Evolutionary conservation across 2,797 vertebrate genomes (phyloP).

Genomic region (Centroberyx gerrardi): DNA sequence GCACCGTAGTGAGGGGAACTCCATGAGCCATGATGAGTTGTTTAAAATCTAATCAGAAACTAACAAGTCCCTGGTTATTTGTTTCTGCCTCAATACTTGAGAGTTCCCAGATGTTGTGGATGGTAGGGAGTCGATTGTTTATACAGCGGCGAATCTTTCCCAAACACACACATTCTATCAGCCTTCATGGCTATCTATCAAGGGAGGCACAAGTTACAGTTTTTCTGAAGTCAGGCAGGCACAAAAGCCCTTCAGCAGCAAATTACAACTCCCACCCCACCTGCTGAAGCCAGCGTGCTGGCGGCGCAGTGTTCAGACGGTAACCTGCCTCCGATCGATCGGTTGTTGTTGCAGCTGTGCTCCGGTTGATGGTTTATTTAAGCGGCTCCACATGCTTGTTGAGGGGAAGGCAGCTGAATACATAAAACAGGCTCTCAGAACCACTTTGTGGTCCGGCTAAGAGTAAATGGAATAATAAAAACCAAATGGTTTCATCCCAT

Average conservation of each 20-base stretch:
- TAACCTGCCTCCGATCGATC: slow-evolving; percentile 98
- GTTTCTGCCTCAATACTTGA: slow-evolving; percentile 87
- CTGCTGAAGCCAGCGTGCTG: slow-evolving; percentile 93
- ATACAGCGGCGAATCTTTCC: slow-evolving; percentile 88
- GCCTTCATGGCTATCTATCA: slow-evolving; percentile 87
- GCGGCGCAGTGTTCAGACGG: slow-evolving; percentile 90
- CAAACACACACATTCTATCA: slow-evolving; percentile 89
- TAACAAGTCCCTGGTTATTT: slow-evolving; percentile 90
- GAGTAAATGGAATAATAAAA: slow-evolving; percentile 99
- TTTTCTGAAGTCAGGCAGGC: slow-evolving; percentile 88
- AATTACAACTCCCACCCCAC: slow-evolving; percentile 93
- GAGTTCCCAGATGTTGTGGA: slow-evolving; percentile 90
- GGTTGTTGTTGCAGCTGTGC: slow-evolving; percentile 99
- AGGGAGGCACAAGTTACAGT: slow-evolving; percentile 89
- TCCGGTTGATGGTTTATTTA: slow-evolving; percentile 97
- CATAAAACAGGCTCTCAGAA: slow-evolving; percentile 99
- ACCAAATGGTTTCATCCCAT: slow-evolving; percentile 99
- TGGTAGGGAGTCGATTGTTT: slow-evolving; percentile 91
- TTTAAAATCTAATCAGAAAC: slow-evolving; percentile 90
- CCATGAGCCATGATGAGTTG: slow-evolving; percentile 85
- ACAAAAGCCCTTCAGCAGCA: slow-evolving; percentile 89
- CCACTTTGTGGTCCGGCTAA: slow-evolving; percentile 97
- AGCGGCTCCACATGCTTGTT: slow-evolving; percentile 99
- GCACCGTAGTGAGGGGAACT: slow-evolving; percentile 75
- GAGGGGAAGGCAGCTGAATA: slow-evolving; percentile 99